Evolutionary conservation across 2,888 invertebrate genomes (phyloP).

Genomic region (Plemyria rubiginata): DNA sequence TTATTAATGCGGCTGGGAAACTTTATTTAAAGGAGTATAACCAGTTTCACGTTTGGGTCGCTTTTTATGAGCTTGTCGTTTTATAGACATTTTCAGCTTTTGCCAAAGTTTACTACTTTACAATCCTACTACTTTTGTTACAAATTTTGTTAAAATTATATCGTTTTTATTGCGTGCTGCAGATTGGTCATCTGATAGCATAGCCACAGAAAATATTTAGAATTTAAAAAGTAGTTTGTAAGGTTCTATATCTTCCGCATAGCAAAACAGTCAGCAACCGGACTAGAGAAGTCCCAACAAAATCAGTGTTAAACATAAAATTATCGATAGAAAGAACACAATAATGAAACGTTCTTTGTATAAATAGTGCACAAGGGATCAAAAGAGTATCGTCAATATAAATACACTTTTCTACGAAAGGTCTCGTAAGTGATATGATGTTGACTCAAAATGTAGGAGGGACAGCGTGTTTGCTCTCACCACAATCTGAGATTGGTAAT

Average conservation of each 20-base stretch:
- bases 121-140: too few species aligned
- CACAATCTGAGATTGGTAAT: conserved; percentile 82
- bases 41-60: background rate
- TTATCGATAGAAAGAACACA: conserved; percentile 39
- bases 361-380: conserved; percentile 61
- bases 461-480: conserved; percentile 76
- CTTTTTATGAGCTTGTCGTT: background rate
- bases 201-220: conserved; percentile 5
- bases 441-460: conserved; percentile 69
- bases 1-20: conserved; percentile 40
- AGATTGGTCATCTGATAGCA: background rate
- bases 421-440: conserved; percentile 78
- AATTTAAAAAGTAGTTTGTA: conserved; percentile 10
- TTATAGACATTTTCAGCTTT: background rate
- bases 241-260: conserved; percentile 6
- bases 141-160: too few species aligned
- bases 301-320: conserved; percentile 32
- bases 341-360: conserved; percentile 50
- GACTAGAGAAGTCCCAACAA: conserved; percentile 29
- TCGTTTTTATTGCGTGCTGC: background rate
- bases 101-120: background rate
- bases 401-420: conserved; percentile 69
- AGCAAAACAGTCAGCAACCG: conserved; percentile 18
- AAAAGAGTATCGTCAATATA: conserved; percentile 71
- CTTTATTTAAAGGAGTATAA: conserved; percentile 27